phyloP scores from a whole-genome alignment of 2,797 vertebrate species.

The Manis javanica region DNA sequence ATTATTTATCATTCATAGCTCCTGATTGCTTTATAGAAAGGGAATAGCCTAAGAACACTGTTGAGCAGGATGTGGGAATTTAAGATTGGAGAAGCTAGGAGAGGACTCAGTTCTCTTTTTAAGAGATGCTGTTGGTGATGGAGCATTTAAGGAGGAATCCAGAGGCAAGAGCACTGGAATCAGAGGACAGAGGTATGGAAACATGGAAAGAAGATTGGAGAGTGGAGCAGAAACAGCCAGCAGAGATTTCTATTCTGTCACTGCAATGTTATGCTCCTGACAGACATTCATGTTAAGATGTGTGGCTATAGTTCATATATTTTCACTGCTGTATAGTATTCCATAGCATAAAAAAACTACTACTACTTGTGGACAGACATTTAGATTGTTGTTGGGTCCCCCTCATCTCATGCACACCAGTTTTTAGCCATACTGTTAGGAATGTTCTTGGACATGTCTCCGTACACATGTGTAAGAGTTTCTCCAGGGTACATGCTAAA shows the following conservation, averaged over 20 bases:
- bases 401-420: rapidly evolving
- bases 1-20: neutral
- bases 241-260: neutral
- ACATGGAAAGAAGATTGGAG: neutral
- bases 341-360: no score
- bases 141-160: neutral
- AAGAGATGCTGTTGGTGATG: neutral
- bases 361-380: neutral
- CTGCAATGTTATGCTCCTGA: no score
- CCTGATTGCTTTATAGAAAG: neutral
- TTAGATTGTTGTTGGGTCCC: neutral
- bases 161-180: neutral
- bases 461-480: neutral
- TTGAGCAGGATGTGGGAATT: neutral
- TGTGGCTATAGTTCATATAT: no score
- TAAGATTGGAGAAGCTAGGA: neutral
- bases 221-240: no score
- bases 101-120: neutral
- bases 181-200: neutral
- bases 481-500: neutral
- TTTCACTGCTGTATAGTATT: no score
- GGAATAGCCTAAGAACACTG: neutral
- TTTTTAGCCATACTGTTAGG: neutral
- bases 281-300: no score
- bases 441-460: neutral